Conservation (phyloP, 1,140 invertebrate species). For the Eriocheir sinensis region DNA sequence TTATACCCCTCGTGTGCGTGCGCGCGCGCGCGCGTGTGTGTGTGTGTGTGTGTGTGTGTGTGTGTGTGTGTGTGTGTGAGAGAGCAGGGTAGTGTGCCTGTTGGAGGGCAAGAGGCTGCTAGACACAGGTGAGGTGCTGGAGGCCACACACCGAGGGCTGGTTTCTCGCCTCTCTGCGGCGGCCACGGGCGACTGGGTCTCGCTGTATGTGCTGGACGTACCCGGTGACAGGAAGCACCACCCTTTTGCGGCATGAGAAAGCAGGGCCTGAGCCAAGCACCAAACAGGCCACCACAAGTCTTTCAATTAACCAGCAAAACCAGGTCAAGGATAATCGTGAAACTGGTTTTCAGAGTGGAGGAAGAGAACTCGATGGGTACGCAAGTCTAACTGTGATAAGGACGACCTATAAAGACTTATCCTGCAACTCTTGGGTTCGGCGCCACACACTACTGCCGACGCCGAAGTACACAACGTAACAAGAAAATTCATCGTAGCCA, state of each 20-base stretch:
- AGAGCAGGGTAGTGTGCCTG: background rate
- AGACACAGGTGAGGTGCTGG: background rate
- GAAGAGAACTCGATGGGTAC: no score
- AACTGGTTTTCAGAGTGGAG: background rate
- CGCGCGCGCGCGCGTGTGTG: background rate
- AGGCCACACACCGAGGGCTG: background rate
- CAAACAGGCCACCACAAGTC: background rate
- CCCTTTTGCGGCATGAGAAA: background rate
- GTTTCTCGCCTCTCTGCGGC: background rate
- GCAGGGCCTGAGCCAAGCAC: no score
- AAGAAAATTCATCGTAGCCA: background rate
- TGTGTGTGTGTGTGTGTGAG: slow-evolving; percentile 11
- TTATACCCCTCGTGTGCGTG: background rate
- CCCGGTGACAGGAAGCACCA: background rate
- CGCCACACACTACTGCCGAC: background rate
- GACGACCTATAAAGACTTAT: background rate
- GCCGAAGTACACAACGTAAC: background rate
- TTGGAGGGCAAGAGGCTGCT: no score
- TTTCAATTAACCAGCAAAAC: background rate
- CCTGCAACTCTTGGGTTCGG: background rate
- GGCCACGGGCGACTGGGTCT: background rate
- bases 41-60: background rate
- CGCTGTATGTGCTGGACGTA: background rate
- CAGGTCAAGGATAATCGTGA: background rate
- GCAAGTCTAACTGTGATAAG: no score